A percentile compares a stretch with the other conserved stretches of the same genome.
Evolutionary conservation across 2,888 invertebrate genomes (phyloP).

Genomic region (Volucella inanis): DNA sequence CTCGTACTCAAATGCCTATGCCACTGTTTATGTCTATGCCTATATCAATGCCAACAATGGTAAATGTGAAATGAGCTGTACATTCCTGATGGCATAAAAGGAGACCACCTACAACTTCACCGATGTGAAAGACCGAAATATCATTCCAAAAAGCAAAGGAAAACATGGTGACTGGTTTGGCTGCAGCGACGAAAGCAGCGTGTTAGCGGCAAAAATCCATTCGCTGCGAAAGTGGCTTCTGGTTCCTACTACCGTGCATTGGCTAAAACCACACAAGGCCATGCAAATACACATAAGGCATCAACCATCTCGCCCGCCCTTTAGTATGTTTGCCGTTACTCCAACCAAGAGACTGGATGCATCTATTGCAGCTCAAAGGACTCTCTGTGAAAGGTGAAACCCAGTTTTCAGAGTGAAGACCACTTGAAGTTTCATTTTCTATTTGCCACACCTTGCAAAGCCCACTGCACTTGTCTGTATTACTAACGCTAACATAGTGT

Average conservation of each 20-base stretch:
- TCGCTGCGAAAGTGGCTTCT: constrained; percentile 55
- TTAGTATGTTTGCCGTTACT: constrained; percentile 31
- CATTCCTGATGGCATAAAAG: constrained; percentile 33
- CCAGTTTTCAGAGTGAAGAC: background rate
- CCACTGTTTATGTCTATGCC: background rate
- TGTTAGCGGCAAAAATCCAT: constrained; percentile 44
- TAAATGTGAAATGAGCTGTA: constrained; percentile 70
- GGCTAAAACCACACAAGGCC: constrained; percentile 70
- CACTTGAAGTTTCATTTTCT: constrained; percentile 63
- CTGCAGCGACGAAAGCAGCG: constrained; percentile 1
- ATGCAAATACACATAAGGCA: constrained; percentile 65
- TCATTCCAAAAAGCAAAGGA: constrained; percentile 56
- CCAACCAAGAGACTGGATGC: constrained; percentile 55
- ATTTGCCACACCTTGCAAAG: constrained; percentile 6
- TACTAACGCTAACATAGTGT: constrained; percentile 57
- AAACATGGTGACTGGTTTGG: constrained; percentile 31
- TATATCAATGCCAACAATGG: constrained; percentile 40
- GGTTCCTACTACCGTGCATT: constrained; percentile 18
- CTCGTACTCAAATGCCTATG: too few relatives aligned
- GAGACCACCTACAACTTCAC: constrained; percentile 20
- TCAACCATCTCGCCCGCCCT: background rate
- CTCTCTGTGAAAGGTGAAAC: constrained; percentile 19
- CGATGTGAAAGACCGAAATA: constrained; percentile 64
- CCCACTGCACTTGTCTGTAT: constrained; percentile 20
- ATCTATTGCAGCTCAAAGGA: constrained; percentile 34